These are phyloP conservation scores for Pelagia noctiluca DNA, from an alignment of 30 jellyfish, hydroid and myxozoan genomes.

Conservation along the genomic window DNA sequence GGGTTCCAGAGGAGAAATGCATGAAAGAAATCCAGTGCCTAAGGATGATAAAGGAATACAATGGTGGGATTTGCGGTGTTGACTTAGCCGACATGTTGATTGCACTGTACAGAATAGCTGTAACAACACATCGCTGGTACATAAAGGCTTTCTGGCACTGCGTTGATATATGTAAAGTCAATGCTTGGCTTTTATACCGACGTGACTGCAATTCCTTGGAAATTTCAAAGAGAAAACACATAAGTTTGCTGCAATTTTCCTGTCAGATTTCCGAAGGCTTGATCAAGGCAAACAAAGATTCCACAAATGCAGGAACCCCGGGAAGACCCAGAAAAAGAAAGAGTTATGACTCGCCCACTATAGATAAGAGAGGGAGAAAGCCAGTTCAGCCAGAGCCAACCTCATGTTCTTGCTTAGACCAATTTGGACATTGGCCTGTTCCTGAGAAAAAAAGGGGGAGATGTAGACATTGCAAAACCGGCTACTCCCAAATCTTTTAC, in stretches of 20 bases:
- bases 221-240: conserved; percentile 17
- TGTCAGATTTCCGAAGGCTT: conserved; percentile 18
- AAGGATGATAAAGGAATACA: conserved; percentile 28
- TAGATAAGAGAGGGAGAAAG: conserved; percentile 31
- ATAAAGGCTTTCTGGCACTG: conserved; percentile 66
- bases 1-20: conserved; percentile 51
- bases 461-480: conserved; percentile 54
- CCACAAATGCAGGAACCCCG: conserved; percentile 10
- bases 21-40: conserved; percentile 24
- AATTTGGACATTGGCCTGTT: conserved; percentile 62
- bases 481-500: conserved; percentile 57
- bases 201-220: conserved; percentile 56
- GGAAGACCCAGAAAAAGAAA: conserved; percentile 38
- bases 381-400: conserved; percentile 55
- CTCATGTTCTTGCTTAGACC: conserved; percentile 17
- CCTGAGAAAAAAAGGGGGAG: conserved; percentile 43
- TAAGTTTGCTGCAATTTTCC: conserved; percentile 9
- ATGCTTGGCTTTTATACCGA: too few relatives aligned
- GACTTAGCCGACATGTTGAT: conserved; percentile 82
- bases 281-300: conserved; percentile 24
- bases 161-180: too few relatives aligned
- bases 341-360: conserved; percentile 2
- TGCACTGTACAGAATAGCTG: conserved; percentile 68
- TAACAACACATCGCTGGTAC: conserved; percentile 62
- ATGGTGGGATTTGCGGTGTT: conserved; percentile 78